Base-by-base conservation (phyloP, 2,888 invertebrate genomes). In the Nomada fabriciana region DNA sequence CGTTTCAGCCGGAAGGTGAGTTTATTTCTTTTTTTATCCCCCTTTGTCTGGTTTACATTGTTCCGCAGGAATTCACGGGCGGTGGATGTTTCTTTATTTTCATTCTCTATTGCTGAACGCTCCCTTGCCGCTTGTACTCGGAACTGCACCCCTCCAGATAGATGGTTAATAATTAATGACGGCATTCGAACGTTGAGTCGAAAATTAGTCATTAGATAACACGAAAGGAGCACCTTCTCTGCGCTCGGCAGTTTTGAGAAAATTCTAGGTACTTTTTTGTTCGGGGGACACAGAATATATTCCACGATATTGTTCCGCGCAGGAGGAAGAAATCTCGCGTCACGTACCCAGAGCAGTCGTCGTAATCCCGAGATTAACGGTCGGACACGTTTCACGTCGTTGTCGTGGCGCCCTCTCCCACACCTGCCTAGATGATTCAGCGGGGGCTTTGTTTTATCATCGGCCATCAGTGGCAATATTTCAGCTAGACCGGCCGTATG, bases 1-100 rank as follows among this genome's bases (percentile, higher is more conserved):
- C 74, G 83, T 89, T 88, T 91, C 93, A 93, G 94, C 94, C 94
- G 93, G 90, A 92, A 94, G 94, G 94, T 94, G 86, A 93, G 94
- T 91, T 15, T 5, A 29, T 42, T 64, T 4, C 29, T 36, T 2
- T 15, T 15, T 71, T 52, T 10, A 47, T 47, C 13, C 68, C 43
- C 0, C 25, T 13, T 20, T 20, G 13, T 20, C 20, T 29, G 4
- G 43, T 7, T 43, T n/a, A 13, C 2, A 15, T n/a, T 11, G 18
- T 25, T 59, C 29, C 7, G 3, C 2, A 13, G 57, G 13, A 47
- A 47, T 53, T 50, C 13, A 15, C 4, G 47, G 15, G 47, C 47
- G 47, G 47, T 0, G 15, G 47, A 47, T 47, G 57, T 57, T 57
- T 15, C 23, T 13, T 57, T 57, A 25, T 2, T 23, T 57, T 23